Percentiles rank a stretch among this genome's conserved stretches.
Conservation (phyloP, 2,113 vertebrate genomes). For the Paedocypris sp. region DNA sequence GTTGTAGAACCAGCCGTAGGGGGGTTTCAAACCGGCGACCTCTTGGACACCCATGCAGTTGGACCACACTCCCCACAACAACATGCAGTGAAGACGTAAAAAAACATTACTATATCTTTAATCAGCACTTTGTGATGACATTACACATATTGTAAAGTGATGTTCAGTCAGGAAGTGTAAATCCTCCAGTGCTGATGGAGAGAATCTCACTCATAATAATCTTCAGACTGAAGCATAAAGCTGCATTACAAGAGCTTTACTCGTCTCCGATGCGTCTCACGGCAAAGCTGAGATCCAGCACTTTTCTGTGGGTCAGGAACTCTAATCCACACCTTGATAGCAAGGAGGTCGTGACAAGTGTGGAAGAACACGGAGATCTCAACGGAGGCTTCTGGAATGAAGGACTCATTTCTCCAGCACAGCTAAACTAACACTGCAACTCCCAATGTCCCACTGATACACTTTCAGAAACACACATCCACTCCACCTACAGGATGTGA, state of each 20-base stretch:
- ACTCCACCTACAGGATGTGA: conserved; percentile 32
- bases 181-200: no score
- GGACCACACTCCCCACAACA: no score
- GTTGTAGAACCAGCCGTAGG: no score
- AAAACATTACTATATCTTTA: no score
- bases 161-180: no score
- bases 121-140: no score
- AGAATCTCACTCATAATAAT: conserved; percentile 31
- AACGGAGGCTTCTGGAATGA: not conserved
- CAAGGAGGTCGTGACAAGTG: not conserved
- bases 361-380: not conserved
- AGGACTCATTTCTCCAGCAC: conserved; percentile 11
- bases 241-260: no score
- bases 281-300: not conserved
- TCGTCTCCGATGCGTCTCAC: no score
- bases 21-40: no score
- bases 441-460: not conserved
- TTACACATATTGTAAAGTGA: no score
- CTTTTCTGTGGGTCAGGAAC: not conserved
- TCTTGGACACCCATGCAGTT: no score
- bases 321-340: not conserved
- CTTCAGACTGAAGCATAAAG: not conserved
- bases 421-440: conserved; percentile 5
- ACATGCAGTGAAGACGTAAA: no score
- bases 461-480: conserved; percentile 1